A percentile compares a stretch with the other conserved stretches of the same genome.
Evolutionary conservation across 1,140 invertebrate genomes (phyloP).

Genomic region (Drosophila trapezifrons): DNA sequence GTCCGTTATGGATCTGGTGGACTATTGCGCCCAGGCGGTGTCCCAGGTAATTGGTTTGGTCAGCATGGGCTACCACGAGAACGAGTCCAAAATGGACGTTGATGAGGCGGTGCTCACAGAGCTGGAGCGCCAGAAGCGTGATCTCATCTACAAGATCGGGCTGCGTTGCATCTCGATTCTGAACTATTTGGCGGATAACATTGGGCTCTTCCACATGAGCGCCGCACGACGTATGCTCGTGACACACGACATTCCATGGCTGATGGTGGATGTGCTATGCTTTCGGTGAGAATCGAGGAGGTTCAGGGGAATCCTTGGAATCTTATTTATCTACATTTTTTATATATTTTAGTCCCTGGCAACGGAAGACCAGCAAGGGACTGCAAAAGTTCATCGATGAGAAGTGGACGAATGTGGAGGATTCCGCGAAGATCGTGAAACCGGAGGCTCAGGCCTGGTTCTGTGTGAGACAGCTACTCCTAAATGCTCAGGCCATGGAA

Average conservation of each 20-base stretch:
- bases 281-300: conserved; percentile 66
- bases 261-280: conserved; percentile 88
- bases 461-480: conserved; percentile 87
- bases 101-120: conserved; percentile 86
- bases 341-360: conserved; percentile 86
- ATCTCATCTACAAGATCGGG: conserved; percentile 89
- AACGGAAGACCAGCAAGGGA: conserved; percentile 85
- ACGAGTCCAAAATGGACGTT: conserved; percentile 80
- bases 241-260: conserved; percentile 89
- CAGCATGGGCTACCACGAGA: conserved; percentile 73
- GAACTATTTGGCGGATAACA: conserved; percentile 86
- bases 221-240: conserved; percentile 87
- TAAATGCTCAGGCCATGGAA: conserved; percentile 87
- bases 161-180: conserved; percentile 89
- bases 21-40: conserved; percentile 88
- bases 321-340: not conserved
- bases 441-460: conserved; percentile 90
- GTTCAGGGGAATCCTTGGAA: too few species aligned
- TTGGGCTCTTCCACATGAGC: conserved; percentile 87
- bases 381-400: conserved; percentile 86
- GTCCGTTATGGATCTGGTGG: conserved; percentile 89
- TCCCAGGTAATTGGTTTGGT: conserved; percentile 85
- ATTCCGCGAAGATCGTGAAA: conserved; percentile 86
- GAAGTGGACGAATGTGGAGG: conserved; percentile 87
- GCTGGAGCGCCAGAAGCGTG: conserved; percentile 87